These are phyloP conservation scores for Anthoscopus minutus DNA, from an alignment of 2,113 vertebrate species.

Conservation along the genomic window DNA sequence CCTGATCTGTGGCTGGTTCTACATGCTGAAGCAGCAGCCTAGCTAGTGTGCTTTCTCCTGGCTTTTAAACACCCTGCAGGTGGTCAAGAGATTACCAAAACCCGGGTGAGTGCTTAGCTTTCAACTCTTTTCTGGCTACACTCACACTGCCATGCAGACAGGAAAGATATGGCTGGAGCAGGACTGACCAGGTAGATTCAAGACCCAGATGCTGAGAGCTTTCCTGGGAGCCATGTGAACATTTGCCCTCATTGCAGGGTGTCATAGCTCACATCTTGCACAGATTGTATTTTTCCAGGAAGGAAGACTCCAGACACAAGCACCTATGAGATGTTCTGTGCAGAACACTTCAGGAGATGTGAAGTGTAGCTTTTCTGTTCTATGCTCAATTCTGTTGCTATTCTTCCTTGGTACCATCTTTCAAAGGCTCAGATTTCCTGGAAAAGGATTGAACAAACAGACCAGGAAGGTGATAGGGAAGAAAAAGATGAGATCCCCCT, in stretches of 20 bases:
- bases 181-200: neutral
- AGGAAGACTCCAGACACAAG: neutral
- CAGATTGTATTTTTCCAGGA: neutral
- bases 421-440: neutral
- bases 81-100: neutral
- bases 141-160: neutral
- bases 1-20: neutral
- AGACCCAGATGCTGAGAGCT: neutral
- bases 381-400: neutral
- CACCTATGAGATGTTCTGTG: neutral
- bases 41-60: neutral
- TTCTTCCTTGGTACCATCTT: neutral
- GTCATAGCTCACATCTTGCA: neutral
- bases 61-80: neutral
- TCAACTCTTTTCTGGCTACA: neutral
- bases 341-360: neutral
- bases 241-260: rapidly evolving
- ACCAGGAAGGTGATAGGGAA: neutral
- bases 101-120: rapidly evolving
- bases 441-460: neutral
- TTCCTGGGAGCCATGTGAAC: neutral
- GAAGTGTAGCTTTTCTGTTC: neutral
- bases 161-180: neutral
- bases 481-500: neutral
- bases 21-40: neutral